Evolutionary conservation across 2,113 vertebrate species (phyloP).

Genomic region (Oncorhynchus keta): DNA sequence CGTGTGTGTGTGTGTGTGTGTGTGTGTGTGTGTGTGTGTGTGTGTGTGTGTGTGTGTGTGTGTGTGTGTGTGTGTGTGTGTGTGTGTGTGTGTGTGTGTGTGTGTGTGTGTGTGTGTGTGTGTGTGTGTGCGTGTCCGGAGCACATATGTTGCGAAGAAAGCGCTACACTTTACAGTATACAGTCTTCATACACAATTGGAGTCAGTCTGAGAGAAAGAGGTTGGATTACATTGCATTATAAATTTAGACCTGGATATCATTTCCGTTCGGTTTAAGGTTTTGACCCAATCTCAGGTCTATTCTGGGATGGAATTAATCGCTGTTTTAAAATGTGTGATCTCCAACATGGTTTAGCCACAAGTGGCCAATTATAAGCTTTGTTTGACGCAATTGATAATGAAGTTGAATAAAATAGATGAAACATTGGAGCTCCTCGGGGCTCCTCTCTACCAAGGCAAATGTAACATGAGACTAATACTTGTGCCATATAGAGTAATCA

Average conservation of each 20-base stretch:
- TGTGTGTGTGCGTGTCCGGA: conserved; percentile 11
- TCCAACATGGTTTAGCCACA: not conserved
- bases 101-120: not conserved
- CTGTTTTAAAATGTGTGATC: too few relatives aligned
- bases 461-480: not conserved
- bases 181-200: not conserved
- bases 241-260: not conserved
- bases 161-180: not conserved
- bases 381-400: not conserved
- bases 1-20: conserved; percentile 37
- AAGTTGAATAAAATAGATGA: not conserved
- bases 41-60: not conserved
- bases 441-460: not conserved
- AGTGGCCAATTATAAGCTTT: not conserved
- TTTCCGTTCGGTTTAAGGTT: not conserved
- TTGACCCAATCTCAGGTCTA: not conserved
- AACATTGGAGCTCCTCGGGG: not conserved
- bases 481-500: not conserved
- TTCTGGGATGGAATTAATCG: not conserved
- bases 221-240: not conserved
- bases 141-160: not conserved
- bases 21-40: conserved; percentile 14
- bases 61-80: too few relatives aligned
- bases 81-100: too few relatives aligned
- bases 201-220: not conserved